A percentile compares a stretch with the other conserved stretches of the same genome.
phyloP scores from a whole-genome alignment of 2,113 vertebrate species.

The Anoplopoma fimbria region DNA sequence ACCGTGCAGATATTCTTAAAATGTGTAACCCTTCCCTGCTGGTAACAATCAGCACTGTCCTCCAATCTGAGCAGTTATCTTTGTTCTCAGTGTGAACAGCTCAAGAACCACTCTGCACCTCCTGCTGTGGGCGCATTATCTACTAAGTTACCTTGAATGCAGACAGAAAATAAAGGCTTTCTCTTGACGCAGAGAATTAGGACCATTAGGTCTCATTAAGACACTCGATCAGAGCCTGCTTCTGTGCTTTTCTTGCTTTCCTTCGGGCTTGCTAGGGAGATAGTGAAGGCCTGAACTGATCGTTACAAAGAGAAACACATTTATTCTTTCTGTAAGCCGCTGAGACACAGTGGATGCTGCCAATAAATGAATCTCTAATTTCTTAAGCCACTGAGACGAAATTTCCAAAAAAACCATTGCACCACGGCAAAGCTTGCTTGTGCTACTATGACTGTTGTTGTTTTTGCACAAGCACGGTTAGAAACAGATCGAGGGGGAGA shows the following conservation, averaged over 20 bases:
- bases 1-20: background rate
- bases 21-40: background rate
- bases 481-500: slow-evolving; percentile 31
- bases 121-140: slow-evolving; percentile 32
- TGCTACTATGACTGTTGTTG: slow-evolving; percentile 23
- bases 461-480: slow-evolving; percentile 13
- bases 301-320: slow-evolving; percentile 59
- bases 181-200: slow-evolving; percentile 65
- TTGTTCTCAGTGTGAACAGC: slow-evolving; percentile 38
- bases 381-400: slow-evolving; percentile 52
- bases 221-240: slow-evolving; percentile 30
- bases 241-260: slow-evolving; percentile 49
- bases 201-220: slow-evolving; percentile 74
- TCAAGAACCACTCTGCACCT: slow-evolving; percentile 8
- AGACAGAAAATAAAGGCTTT: slow-evolving; percentile 61
- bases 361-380: slow-evolving; percentile 60
- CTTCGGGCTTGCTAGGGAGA: slow-evolving; percentile 22
- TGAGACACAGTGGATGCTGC: slow-evolving; percentile 47
- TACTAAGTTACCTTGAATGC: slow-evolving; percentile 54
- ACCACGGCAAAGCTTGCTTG: slow-evolving; percentile 1
- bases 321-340: slow-evolving; percentile 66
- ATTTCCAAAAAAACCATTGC: slow-evolving; percentile 18
- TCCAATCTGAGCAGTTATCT: background rate
- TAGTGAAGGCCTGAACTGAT: slow-evolving; percentile 47
- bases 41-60: slow-evolving; percentile 8